Percentiles rank a stretch among this genome's conserved stretches.
Evolutionary conservation across 2,888 invertebrate genomes (phyloP).

Genomic region (Magallana nippona): DNA sequence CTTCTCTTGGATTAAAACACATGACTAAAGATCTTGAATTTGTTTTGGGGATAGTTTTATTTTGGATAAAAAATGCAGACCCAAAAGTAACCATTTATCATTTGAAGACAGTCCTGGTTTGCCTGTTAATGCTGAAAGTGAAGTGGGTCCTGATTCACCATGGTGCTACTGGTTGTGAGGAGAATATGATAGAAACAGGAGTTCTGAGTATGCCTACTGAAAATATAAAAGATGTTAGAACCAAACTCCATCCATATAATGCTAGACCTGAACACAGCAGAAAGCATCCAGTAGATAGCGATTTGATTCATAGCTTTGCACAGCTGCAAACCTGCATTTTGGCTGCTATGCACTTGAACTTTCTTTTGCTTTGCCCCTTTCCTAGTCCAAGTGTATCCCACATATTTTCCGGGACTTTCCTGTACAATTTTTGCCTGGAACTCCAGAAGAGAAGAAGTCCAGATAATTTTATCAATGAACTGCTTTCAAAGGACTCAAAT

Average conservation of each 20-base stretch:
- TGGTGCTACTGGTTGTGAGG: neutral
- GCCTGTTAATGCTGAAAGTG: conserved; percentile 49
- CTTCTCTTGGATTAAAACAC: neutral
- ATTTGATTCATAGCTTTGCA: conserved; percentile 72
- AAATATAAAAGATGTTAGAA: conserved; percentile 8
- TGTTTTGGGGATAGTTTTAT: conserved; percentile 53
- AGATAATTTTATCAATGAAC: conserved; percentile 63
- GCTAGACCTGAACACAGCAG: conserved; percentile 55
- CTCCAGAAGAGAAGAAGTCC: conserved; percentile 62
- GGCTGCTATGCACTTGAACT: conserved; percentile 72
- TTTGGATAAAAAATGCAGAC: conserved; percentile 65
- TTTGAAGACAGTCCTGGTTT: conserved; percentile 57
- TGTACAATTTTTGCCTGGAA: conserved; percentile 72
- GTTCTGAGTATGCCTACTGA: conserved; percentile 29
- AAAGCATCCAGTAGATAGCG: conserved; percentile 56
- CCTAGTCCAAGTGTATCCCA: conserved; percentile 57
- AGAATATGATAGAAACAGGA: conserved; percentile 47
- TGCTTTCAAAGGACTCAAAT: conserved; percentile 61
- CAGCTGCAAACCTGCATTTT: conserved; percentile 77
- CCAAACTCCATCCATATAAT: conserved; percentile 50
- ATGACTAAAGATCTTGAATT: conserved; percentile 50
- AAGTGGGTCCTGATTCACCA: conserved; percentile 18
- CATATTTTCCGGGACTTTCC: conserved; percentile 73
- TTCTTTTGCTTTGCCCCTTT: conserved; percentile 70
- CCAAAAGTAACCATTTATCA: conserved; percentile 63